phyloP scores from a whole-genome alignment of 2,888 invertebrate species.

The Hypomecis atomaria region DNA sequence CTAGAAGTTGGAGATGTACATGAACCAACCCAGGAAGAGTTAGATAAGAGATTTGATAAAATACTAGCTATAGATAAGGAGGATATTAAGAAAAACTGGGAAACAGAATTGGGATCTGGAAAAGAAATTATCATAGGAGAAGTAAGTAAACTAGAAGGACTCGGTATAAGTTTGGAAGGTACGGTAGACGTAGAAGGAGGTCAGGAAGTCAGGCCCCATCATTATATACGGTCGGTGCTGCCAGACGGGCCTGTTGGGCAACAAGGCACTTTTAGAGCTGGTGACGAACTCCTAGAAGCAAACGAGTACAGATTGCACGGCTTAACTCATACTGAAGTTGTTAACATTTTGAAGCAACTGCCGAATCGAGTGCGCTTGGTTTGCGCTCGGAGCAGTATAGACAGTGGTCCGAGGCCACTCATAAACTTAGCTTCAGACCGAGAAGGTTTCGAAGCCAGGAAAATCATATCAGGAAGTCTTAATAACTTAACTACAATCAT shows the following conservation, averaged over 20 bases:
- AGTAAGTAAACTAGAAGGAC: conserved; percentile 95
- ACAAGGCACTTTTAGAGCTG: conserved; percentile 95
- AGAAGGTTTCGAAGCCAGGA: conserved; percentile 92
- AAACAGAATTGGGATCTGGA: conserved; percentile 91
- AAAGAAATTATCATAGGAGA: conserved; percentile 96
- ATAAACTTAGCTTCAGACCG: conserved; percentile 92
- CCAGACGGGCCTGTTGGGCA: conserved; percentile 98
- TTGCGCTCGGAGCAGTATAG: conserved; percentile 91
- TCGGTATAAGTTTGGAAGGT: conserved; percentile 98
- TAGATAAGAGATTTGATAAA: conserved; percentile 81
- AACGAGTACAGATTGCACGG: conserved; percentile 97
- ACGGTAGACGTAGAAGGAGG: conserved; percentile 99
- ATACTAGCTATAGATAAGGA: conserved; percentile 83
- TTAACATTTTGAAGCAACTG: conserved; percentile 96
- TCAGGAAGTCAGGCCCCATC: conserved; percentile 98
- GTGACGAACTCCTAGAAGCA: conserved; percentile 98
- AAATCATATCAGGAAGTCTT: conserved; percentile 93
- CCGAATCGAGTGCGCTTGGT: conserved; percentile 96
- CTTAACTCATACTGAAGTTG: conserved; percentile 98
- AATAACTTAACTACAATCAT: conserved; percentile 92
- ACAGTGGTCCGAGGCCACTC: conserved; percentile 87
- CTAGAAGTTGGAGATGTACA: conserved; percentile 81
- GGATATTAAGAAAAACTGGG: conserved; percentile 91
- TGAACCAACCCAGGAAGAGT: conserved; percentile 81
- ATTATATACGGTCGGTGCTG: conserved; percentile 98